Base-by-base conservation (phyloP, 2,113 vertebrate genomes). In the Heterochromis multidens region DNA sequence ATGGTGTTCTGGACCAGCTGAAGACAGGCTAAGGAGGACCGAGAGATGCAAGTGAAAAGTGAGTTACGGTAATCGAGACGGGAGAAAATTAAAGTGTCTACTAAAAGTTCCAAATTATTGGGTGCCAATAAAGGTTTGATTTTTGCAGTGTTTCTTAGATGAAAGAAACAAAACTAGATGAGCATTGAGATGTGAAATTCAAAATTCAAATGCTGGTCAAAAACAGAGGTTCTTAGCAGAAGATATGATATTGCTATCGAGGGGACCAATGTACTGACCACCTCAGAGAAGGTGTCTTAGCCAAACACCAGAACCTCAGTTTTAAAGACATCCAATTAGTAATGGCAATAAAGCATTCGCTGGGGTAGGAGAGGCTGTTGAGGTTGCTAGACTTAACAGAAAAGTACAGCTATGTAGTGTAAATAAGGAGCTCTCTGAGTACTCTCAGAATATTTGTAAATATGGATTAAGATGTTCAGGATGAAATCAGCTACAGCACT, bases 361-460 rank as follows among this genome's bases (percentile, higher is more conserved):
- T 35, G 61, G 27, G 58, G 1, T 29, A 31, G 58, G 7, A 19
- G 27, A 63, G 59, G 17, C 4, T 21, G 27, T 27, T 0, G 1
- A 27, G 0, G 59, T 31, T 1, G 0, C 35, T 63, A 35, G 0
- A 6, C 33, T 37, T 63, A 1, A 63, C 61, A 35, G 0, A 1
- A 31, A 62, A 35, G 61, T 63, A 63, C 3, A 63, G 61, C 11
- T 2, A 13, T 37, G 31, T 13, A 52, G n/a, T 8, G 35, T 9
- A 37, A 19, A 3, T 17, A 63, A n/a, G 10, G 35, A 40, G 19
- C 0, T 63, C 3, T 35, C 31, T 63, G 61, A 35, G 12, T 23
- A 67, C 43, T 67, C 2, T 43, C 63, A 11, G 12, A 10, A 43
- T 43, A 13, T 43, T 10, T 43, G 10, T 40, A 13, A 37, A 37